phyloP scores from a whole-genome alignment of 1,140 invertebrate species.

The Drosophila tsacasi region DNA sequence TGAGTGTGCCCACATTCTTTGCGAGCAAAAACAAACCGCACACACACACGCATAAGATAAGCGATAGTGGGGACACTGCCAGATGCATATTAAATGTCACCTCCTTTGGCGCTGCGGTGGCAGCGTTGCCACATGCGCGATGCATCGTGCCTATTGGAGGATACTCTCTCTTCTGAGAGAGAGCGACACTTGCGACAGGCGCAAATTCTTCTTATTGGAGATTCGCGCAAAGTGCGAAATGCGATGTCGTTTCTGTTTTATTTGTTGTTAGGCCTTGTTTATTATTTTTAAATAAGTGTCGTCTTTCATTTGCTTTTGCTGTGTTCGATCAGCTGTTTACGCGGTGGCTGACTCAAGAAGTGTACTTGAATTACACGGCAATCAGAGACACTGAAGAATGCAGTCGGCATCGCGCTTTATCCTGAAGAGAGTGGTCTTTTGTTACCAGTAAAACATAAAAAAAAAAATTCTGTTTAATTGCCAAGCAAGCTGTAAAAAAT shows the following conservation, averaged over 20 bases:
- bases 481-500: too few relatives aligned
- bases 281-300: conserved; percentile 13
- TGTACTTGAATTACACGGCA: conserved; percentile 11
- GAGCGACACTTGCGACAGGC: conserved; percentile 7
- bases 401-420: neutral
- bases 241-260: conserved; percentile 28
- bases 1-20: conserved; percentile 38
- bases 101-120: neutral
- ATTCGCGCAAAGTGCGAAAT: conserved; percentile 27
- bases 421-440: neutral
- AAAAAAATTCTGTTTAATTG: too few relatives aligned
- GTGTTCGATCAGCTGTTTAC: conserved; percentile 50
- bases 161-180: neutral
- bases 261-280: conserved; percentile 14
- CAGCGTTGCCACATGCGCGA: conserved; percentile 2
- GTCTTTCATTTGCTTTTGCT: conserved; percentile 8
- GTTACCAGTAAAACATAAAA: too few relatives aligned
- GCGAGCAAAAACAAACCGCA: neutral
- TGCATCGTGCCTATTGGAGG: neutral
- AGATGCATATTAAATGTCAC: conserved; percentile 16
- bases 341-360: neutral
- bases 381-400: conserved; percentile 9
- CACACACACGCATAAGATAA: conserved; percentile 17
- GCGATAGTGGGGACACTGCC: conserved; percentile 6
- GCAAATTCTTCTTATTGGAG: conserved; percentile 20